Conservation (phyloP, 2,888 invertebrate genomes). For the Helobdella robusta region DNA sequence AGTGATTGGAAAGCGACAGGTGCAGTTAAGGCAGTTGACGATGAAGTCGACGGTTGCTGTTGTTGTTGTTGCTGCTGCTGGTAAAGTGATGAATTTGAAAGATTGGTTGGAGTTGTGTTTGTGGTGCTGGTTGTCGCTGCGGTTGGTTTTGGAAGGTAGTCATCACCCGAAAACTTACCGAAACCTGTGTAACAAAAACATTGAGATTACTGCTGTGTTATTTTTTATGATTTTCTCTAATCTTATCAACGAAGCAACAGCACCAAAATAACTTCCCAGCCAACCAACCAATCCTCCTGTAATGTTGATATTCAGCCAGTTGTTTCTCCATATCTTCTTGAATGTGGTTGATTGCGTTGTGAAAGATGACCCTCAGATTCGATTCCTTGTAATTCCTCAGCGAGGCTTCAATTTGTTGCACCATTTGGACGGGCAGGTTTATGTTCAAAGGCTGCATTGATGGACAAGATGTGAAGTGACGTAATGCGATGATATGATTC, state of each 20-base stretch:
- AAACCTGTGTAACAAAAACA: conserved; percentile 4
- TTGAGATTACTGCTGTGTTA: too few relatives aligned
- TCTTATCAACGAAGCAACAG: background rate
- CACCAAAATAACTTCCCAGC: background rate
- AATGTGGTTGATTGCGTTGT: background rate
- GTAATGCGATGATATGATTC: background rate
- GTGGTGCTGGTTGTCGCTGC: background rate
- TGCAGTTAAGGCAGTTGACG: background rate
- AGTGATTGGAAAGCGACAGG: background rate
- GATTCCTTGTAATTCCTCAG: background rate
- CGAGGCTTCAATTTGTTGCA: conserved; percentile 3
- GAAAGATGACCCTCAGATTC: background rate
- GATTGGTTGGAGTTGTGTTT: background rate
- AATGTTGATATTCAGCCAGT: conserved; percentile 7
- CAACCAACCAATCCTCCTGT: conserved; percentile 12
- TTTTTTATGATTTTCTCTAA: background rate
- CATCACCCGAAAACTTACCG: conserved; percentile 15
- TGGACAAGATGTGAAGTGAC: background rate
- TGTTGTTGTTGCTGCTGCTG: background rate
- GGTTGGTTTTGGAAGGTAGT: conserved; percentile 14
- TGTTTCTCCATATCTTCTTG: conserved; percentile 16
- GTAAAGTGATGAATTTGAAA: background rate
- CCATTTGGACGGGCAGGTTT: background rate
- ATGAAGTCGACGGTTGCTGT: background rate
- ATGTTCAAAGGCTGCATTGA: conserved; percentile 7